Evolutionary conservation across 2,113 vertebrate species (phyloP).

Genomic region (Crotalus helleri): DNA sequence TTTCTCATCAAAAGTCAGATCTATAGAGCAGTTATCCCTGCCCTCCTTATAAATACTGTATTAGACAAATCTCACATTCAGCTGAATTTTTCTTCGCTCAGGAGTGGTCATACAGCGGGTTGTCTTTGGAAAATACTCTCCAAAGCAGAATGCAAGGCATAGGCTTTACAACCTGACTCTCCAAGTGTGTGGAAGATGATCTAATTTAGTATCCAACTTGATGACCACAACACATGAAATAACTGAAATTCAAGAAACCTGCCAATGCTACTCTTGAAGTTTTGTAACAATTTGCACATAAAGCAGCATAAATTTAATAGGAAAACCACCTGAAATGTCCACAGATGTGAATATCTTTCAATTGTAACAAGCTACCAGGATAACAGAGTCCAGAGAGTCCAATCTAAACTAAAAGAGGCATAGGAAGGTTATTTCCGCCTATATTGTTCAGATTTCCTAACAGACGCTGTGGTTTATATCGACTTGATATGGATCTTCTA

Average conservation of each 20-base stretch:
- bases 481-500: neutral
- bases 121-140: neutral
- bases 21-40: neutral
- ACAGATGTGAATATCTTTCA: neutral
- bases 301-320: neutral
- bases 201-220: neutral
- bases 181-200: neutral
- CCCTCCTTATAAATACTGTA: neutral
- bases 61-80: neutral
- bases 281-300: neutral
- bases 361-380: neutral
- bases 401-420: neutral
- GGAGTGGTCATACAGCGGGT: too few species aligned
- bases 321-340: neutral
- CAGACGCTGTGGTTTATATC: neutral
- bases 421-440: neutral
- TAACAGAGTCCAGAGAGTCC: neutral
- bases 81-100: neutral
- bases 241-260: neutral
- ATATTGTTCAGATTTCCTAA: neutral
- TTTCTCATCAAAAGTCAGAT: neutral
- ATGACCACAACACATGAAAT: neutral
- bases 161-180: neutral
- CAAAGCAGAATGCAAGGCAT: neutral
- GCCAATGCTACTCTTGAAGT: neutral